Evolutionary conservation across 2,888 invertebrate species (phyloP), one percentile per base, ranked within the genome.

Genomic region (Myathropa florea): DNA sequence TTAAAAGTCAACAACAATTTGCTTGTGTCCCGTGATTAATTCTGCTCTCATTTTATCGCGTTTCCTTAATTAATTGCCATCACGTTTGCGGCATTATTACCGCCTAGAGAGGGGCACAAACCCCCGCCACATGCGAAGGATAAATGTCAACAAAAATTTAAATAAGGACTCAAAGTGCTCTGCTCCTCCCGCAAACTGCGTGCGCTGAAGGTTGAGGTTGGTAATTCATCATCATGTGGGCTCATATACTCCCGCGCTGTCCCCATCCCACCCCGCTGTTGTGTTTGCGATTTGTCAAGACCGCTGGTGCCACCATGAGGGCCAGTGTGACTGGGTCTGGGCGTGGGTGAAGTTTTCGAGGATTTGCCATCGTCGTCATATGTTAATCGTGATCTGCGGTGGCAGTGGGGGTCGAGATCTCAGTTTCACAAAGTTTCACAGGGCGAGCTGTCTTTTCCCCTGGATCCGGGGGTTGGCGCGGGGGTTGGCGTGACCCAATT

Each of bases 1-100:
- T 82, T 85, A 77, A 78, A 64, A 82, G 82, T 77, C 85, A 82
- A 81, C 82, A 85, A 55, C 81, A 82, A 85, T 82, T 85, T 82
- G 68, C 70, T 78, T 70, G 64, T 78, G 65, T 82, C 70, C 70
- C 64, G 79, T 73, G 85, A 85, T 73, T 82, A 85, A 82, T 85
- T 82, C 46, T 63, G 59, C 57, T 68, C 59, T 33, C 77, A 46
- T 60, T 77, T 82, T 85, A 82, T 82, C 85, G 82, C 82, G 81
- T 63, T 68, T 77, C 26, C 59, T 68, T 78, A 85, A 85, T 82
- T 85, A 85, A 85, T 85, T 85, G 57, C 68, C 68, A 77, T 77
- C 76, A 76, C 71, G 81, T 76, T 81, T 72, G 71, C 65, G 84
- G 75, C 79, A 61, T 65, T 70, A 70, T 68, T 73, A 60, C 70